phyloP scores from a whole-genome alignment of 2,888 invertebrate genomes.

The Cremastinae sp. region DNA sequence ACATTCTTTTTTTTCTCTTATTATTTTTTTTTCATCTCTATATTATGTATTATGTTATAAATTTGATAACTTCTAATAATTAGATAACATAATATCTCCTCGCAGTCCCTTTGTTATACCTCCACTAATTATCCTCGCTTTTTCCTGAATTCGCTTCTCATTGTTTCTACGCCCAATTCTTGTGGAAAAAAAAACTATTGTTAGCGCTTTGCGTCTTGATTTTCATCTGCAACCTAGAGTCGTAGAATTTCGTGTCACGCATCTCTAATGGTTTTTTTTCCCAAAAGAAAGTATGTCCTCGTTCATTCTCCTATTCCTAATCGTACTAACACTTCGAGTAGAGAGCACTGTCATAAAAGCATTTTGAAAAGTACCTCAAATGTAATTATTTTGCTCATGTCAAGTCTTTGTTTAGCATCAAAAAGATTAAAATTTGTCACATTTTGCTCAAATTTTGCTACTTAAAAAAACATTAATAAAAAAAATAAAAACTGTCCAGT shows the following conservation, averaged over 20 bases:
- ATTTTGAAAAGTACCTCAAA: slow-evolving; percentile 43
- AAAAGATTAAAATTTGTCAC: neutral
- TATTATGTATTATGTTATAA: slow-evolving; percentile 10
- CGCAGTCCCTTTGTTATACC: neutral
- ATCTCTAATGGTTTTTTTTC: neutral
- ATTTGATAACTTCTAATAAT: slow-evolving; percentile 13
- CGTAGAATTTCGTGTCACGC: no score
- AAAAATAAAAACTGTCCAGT: no score
- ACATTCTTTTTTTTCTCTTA: slow-evolving; percentile 29
- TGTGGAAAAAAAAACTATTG: neutral
- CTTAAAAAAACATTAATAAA: no score
- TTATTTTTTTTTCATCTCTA: slow-evolving; percentile 41
- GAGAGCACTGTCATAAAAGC: slow-evolving; percentile 46
- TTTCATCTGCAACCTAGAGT: no score
- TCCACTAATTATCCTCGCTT: no score
- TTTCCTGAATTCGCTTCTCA: neutral
- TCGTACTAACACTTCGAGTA: slow-evolving; percentile 55
- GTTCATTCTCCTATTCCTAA: slow-evolving; percentile 19
- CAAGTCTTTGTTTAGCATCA: neutral
- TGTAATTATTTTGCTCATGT: slow-evolving; percentile 24
- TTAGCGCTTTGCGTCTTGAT: no score
- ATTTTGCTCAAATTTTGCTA: no score
- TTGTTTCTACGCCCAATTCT: neutral
- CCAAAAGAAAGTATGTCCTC: neutral
- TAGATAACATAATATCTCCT: slow-evolving; percentile 21